Percentiles rank a stretch among this genome's conserved stretches.
These are phyloP conservation scores for Oxyura jamaicensis DNA, from an alignment of 2,113 vertebrate genomes.

Conservation along the genomic window DNA sequence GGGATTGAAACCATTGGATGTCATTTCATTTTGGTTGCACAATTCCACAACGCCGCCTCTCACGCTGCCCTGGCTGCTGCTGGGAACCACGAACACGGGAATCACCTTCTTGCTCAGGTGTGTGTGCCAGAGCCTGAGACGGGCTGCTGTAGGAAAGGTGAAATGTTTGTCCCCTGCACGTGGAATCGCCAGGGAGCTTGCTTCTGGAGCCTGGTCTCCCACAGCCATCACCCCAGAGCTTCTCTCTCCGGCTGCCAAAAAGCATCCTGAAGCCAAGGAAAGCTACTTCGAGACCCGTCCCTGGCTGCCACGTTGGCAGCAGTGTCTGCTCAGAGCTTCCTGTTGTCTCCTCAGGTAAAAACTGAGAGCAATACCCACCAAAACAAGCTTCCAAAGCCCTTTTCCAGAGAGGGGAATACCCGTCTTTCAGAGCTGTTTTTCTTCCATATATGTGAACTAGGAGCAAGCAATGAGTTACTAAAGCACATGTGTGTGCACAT, in stretches of 20 bases:
- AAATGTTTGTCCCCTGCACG: neutral
- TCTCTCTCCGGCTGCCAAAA: neutral
- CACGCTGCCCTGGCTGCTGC: accelerated
- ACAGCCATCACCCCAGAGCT: neutral
- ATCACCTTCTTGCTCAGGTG: neutral
- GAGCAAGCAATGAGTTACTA: neutral
- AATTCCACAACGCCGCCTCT: neutral
- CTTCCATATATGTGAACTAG: neutral
- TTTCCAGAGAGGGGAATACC: neutral
- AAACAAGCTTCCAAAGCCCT: neutral
- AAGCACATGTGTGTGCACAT: neutral
- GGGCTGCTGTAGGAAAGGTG: neutral
- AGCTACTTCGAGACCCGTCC: neutral
- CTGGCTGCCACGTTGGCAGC: neutral
- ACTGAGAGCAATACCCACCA: neutral
- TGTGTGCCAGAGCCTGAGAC: neutral
- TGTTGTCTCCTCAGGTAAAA: neutral
- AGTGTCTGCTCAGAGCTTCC: neutral
- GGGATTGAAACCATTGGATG: accelerated
- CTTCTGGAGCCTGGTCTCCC: neutral
- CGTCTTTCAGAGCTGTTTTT: neutral
- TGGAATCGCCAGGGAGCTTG: neutral
- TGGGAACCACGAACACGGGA: neutral
- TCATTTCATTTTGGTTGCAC: neutral
- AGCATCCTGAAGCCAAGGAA: neutral